Evolutionary conservation across 2,888 invertebrate genomes (phyloP), one percentile per base, ranked within the genome.

Genomic region (Zygothrica quintamaculata): DNA sequence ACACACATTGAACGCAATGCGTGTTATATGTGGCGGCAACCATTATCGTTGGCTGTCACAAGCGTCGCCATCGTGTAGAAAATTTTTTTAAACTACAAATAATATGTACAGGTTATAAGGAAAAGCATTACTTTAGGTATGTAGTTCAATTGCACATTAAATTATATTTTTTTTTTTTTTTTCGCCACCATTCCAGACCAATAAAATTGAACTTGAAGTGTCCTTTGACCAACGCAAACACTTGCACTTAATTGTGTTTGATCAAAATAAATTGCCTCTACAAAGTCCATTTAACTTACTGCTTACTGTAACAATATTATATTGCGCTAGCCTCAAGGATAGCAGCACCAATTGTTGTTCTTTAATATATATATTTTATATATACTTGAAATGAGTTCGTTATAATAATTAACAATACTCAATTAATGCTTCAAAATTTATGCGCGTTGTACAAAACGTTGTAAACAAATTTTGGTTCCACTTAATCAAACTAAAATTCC

Each of bases 41-140:
- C 72, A 66, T 72, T 74, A 60, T 65, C 78, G 55, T 65, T 65
- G 33, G 25, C 52, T 47, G 39, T 55, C 31, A 52, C 47, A 48
- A 48, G 26, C 18, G 59, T 52, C 56, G 47, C 57, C 40, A 36
- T 43, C 42, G 37, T 56, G 65, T 48, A 59, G 57, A 22, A 22
- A n/a, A 34, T 40, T 22, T 69, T 61, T 76, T 76, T 73, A 81
- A 81, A 84, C 79, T 76, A 62, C 74, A 81, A 76, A 80, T 71
- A 74, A 74, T 68, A 66, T 78, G 74, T 75, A 62, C 64, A 46
- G 60, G 47, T 55, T 59, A 66, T 77, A 80, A 80, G 5, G 18
- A 75, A 60, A 75, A 77, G 84, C 75, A 57, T 67, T 65, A 65
- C 64, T 52, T 52, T 33, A 47, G 51, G 51, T 33, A 47, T 48